These are phyloP conservation scores for Macquaria australasica DNA, from an alignment of 2,113 vertebrate species.

Conservation along the genomic window DNA sequence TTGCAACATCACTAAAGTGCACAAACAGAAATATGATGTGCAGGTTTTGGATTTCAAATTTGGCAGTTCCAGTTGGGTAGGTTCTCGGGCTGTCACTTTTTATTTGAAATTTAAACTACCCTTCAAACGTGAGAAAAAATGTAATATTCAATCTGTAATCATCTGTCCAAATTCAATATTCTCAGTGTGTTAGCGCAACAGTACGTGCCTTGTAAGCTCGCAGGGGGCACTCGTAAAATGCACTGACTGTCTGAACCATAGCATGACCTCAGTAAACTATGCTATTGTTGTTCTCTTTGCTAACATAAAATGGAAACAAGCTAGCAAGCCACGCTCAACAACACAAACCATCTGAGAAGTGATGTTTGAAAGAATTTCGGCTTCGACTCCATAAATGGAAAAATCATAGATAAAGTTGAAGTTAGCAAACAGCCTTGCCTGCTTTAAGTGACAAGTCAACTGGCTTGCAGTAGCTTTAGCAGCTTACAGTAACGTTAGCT, in stretches of 20 bases:
- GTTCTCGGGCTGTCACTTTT: conserved; percentile 9
- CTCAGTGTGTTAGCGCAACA: not conserved
- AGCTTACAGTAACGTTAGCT: not conserved
- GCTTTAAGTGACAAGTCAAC: not conserved
- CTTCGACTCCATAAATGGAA: not conserved
- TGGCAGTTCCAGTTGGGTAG: not conserved
- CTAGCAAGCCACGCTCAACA: not conserved
- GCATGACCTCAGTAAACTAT: not conserved
- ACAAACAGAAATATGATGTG: not conserved
- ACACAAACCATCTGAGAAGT: not conserved
- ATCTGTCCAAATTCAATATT: not conserved
- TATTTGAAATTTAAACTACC: conserved; percentile 14
- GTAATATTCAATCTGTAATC: not conserved
- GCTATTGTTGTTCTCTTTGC: not conserved
- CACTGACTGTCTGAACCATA: not conserved
- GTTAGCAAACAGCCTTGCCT: not conserved
- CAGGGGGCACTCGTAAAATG: not conserved
- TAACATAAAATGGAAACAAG: not conserved
- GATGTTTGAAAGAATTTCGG: not conserved
- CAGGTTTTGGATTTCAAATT: conserved; percentile 10
- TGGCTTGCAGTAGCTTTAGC: not conserved
- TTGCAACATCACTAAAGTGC: conserved; percentile 8
- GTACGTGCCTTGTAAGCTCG: not conserved
- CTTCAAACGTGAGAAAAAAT: conserved; percentile 10
- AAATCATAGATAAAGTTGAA: not conserved